Percentiles rank a stretch among this genome's conserved stretches.
Conservation (phyloP, 2,888 invertebrate genomes). For the Leptarthrus brevirostris region DNA sequence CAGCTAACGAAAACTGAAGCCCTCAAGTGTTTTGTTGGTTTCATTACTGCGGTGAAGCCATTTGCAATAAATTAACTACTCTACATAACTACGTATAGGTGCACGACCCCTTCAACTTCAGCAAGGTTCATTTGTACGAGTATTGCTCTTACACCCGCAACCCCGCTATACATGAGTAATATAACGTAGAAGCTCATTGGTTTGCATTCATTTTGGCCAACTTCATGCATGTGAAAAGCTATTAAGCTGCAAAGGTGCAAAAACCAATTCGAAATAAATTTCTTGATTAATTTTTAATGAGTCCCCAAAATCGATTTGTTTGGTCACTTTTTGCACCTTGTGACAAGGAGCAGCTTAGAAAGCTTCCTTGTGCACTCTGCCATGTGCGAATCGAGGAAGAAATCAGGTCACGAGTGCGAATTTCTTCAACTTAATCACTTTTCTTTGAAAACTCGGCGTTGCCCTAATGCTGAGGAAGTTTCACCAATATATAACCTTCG, state of each 20-base stretch:
- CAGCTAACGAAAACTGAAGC: no score
- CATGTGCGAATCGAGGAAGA: neutral
- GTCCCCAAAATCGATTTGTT: constrained; percentile 25
- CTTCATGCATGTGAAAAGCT: neutral
- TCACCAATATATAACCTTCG: constrained; percentile 24
- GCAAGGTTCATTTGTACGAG: no score
- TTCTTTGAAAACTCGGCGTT: neutral
- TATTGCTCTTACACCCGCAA: no score
- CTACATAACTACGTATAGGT: neutral
- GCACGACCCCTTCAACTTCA: neutral
- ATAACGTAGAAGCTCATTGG: neutral
- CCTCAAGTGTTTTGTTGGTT: no score
- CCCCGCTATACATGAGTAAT: constrained; percentile 5
- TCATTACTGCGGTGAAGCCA: neutral
- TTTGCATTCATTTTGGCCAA: constrained; percentile 10
- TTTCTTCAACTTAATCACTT: constrained; percentile 7
- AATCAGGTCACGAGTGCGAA: constrained; percentile 28
- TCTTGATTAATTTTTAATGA: constrained; percentile 26
- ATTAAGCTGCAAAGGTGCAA: constrained; percentile 9
- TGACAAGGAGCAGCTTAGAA: neutral
- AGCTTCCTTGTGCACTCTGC: neutral
- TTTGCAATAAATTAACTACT: constrained; percentile 4
- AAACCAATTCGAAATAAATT: constrained; percentile 1
- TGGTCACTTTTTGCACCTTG: constrained; percentile 1
- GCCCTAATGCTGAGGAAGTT: constrained; percentile 1